These are phyloP conservation scores for Phaedon cochleariae DNA, from an alignment of 2,888 invertebrate species.

Conservation along the genomic window DNA sequence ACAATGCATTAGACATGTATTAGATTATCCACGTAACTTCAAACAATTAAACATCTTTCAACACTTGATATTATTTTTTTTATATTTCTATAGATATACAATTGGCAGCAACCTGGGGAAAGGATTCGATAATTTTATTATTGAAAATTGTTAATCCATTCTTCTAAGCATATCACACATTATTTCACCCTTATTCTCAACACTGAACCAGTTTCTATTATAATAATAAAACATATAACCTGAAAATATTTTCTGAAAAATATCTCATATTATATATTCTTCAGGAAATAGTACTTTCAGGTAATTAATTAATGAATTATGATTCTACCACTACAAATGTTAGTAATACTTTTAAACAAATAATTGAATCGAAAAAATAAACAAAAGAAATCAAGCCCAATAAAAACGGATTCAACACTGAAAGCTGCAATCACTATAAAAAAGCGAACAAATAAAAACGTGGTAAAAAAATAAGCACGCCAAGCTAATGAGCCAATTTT, in stretches of 20 bases:
- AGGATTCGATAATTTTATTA: too few species aligned
- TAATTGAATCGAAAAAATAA: constrained; percentile 12
- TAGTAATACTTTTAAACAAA: constrained; percentile 28
- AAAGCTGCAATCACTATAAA: constrained; percentile 44
- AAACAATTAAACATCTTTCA: background rate
- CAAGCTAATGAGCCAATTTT: constrained; percentile 20
- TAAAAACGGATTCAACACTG: constrained; percentile 52
- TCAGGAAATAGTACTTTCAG: constrained; percentile 1
- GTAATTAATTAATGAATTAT: constrained; percentile 3
- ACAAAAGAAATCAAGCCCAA: constrained; percentile 43
- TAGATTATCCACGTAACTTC: background rate
- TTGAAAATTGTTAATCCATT: too few species aligned
- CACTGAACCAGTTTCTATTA: background rate
- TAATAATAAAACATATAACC: background rate
- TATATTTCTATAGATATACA: background rate
- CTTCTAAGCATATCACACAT: background rate
- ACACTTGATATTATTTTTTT: too few species aligned
- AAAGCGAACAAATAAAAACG: constrained; percentile 25
- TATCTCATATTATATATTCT: background rate
- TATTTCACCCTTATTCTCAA: background rate
- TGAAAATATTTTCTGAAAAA: background rate
- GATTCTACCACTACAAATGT: constrained; percentile 20
- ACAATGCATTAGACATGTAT: background rate
- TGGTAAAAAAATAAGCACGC: constrained; percentile 17
- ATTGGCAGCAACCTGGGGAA: too few species aligned